phyloP scores from a whole-genome alignment of 2,797 vertebrate species.

The Acanthurus leucopareius region DNA sequence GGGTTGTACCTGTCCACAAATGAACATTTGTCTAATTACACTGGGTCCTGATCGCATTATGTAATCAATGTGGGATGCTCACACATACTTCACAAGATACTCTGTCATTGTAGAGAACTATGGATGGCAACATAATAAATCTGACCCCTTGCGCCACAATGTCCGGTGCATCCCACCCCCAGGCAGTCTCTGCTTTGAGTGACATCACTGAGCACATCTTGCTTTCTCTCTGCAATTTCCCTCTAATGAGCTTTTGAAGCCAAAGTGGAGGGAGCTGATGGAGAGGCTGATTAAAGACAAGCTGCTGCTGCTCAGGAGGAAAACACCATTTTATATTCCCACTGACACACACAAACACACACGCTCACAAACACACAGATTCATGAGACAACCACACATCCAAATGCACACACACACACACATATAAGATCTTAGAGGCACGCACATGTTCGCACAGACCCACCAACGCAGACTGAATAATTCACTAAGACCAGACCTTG shows the following conservation, averaged over 20 bases:
- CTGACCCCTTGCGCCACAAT: not conserved
- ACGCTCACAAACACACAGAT: conserved; percentile 24
- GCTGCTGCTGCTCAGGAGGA: conserved; percentile 48
- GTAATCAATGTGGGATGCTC: not conserved
- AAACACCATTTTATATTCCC: conserved; percentile 61
- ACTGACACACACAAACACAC: conserved; percentile 27
- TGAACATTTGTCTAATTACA: not conserved
- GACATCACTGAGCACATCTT: conserved; percentile 43
- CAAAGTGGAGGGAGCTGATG: conserved; percentile 46
- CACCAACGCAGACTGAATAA: conserved; percentile 76
- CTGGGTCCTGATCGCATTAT: not conserved
- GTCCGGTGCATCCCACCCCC: not conserved
- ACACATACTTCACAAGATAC: not conserved
- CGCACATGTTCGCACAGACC: conserved; percentile 41
- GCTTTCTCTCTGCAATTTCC: conserved; percentile 39
- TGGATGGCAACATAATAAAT: not conserved
- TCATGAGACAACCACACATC: conserved; percentile 22
- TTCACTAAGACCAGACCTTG: conserved; percentile 72
- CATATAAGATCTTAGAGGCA: conserved; percentile 33
- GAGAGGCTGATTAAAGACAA: conserved; percentile 63
- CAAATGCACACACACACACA: conserved; percentile 22
- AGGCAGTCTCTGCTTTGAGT: not conserved
- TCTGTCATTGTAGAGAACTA: not conserved
- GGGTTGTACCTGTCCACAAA: not conserved
- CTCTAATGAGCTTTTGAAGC: conserved; percentile 62